A percentile compares a stretch with the other conserved stretches of the same genome.
These are phyloP conservation scores for Melanchra persicariae DNA, from an alignment of 2,888 invertebrate genomes.

Conservation along the genomic window DNA sequence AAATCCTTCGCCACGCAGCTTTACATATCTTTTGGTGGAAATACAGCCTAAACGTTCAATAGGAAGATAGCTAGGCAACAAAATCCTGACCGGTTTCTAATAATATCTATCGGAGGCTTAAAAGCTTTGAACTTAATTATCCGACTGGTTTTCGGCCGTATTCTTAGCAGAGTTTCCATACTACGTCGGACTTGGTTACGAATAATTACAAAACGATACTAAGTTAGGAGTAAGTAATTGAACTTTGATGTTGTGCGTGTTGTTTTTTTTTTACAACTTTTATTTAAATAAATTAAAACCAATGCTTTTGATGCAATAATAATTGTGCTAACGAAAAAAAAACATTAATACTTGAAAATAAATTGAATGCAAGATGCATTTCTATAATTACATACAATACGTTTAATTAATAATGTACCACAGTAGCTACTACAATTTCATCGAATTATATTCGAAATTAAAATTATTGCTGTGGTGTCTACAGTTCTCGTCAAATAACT, in stretches of 20 bases:
- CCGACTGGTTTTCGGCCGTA: slow-evolving; percentile 75
- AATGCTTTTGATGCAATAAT: no score
- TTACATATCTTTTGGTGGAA: background rate
- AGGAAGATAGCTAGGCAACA: slow-evolving; percentile 71
- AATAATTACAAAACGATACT: slow-evolving; percentile 53
- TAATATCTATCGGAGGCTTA: slow-evolving; percentile 77
- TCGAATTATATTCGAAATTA: no score
- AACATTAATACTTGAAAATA: no score
- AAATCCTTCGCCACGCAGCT: background rate
- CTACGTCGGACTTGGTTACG: slow-evolving; percentile 59
- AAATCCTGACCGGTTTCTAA: slow-evolving; percentile 80
- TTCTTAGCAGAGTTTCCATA: slow-evolving; percentile 69
- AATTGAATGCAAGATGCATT: no score
- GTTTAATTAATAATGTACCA: no score
- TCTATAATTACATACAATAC: no score
- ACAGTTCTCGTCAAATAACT: no score
- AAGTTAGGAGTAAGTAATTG: background rate
- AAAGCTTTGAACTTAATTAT: slow-evolving; percentile 82
- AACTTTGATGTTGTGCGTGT: background rate
- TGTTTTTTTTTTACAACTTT: background rate
- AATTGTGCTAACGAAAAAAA: no score
- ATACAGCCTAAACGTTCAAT: slow-evolving; percentile 64
- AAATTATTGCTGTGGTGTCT: no score
- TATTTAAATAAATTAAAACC: background rate
- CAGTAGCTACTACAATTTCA: no score